phyloP scores from a whole-genome alignment of 2,797 vertebrate genomes.

The Meriones psammophilus region DNA sequence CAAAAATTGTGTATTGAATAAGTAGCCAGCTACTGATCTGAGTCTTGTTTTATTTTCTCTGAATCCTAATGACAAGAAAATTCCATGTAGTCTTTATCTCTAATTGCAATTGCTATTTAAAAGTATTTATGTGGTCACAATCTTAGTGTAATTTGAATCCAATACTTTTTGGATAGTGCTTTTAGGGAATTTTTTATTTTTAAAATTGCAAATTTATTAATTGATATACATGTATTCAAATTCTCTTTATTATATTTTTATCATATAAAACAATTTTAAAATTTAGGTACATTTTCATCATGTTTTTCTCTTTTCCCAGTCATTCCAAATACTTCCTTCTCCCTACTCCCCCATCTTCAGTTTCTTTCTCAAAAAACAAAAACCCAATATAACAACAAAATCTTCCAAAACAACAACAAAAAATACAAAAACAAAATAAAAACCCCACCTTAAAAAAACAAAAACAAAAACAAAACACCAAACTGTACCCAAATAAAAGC shows the following conservation, averaged over 20 bases:
- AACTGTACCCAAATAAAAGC: not conserved
- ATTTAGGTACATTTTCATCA: too few relatives aligned
- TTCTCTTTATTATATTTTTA: not conserved
- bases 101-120: not conserved
- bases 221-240: not conserved
- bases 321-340: not conserved
- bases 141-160: slow-evolving; percentile 6
- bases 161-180: not conserved
- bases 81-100: not conserved
- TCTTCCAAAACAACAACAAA: not conserved
- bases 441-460: too few relatives aligned
- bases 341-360: not conserved
- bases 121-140: not conserved
- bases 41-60: not conserved
- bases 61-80: not conserved
- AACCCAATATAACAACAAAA: not conserved
- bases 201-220: not conserved
- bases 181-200: not conserved
- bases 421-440: not conserved
- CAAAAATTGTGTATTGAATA: not conserved
- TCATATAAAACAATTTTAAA: too few relatives aligned
- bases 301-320: not conserved
- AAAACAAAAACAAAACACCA: not conserved
- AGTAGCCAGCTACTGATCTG: not conserved
- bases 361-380: not conserved